Evolutionary conservation across 2,888 invertebrate species (phyloP), one percentile per base, ranked within the genome.

Genomic region (Agrochola macilenta): DNA sequence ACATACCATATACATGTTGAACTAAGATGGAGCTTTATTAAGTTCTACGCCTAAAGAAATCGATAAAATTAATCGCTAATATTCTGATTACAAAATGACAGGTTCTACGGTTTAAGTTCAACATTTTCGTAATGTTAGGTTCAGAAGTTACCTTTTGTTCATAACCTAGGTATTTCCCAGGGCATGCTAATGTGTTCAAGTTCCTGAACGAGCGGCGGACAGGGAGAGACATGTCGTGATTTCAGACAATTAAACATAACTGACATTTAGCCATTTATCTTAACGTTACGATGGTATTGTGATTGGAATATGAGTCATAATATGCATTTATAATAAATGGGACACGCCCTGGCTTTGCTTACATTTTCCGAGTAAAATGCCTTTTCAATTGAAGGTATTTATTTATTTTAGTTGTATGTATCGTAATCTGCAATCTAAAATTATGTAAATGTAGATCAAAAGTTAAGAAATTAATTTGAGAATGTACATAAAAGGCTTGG

Each of bases 211-310:
- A 73, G 49, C 68, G 23, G 74, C 35, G 35, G 64, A 68, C 71
- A 65, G 76, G 61, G 74, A 81, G 70, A 73, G 72, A 86, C 69
- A 79, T 69, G 46, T 90, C 90, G 87, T 90, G 89, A 88, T 88
- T 69, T 83, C 58, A 74, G 82, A 82, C 84, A 85, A 84, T 88
- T 89, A 88, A 88, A 90, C 87, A 85, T 88, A 85, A 78, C 84
- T 84, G 86, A 87, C 86, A 88, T 88, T 87, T 84, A 30, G 79
- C 76, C 72, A 84, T 88, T 86, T 84, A 83, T 85, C 74, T 61
- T 68, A 78, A 63, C 61, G 69, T 68, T 65, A 79, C 69, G 46
- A 81, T 52, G 39, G 30, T 46, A 72, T 76, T 72, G 66, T 54
- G 63, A 63, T 72, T 52, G 17, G 26, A 76, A 78, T 65, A 71